Base-by-base conservation (phyloP, 1,140 invertebrate species). In the Conus betulinus region DNA sequence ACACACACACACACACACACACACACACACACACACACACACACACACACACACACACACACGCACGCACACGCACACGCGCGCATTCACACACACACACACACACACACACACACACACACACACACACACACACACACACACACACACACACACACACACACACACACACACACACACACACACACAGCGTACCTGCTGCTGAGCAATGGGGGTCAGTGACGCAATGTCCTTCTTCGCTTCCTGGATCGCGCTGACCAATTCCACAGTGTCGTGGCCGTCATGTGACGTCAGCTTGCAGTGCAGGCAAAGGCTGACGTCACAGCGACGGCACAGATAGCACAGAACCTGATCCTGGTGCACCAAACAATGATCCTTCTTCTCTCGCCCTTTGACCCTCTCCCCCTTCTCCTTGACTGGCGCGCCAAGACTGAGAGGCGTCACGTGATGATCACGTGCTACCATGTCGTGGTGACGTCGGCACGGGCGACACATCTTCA, bases 261-360 rank as follows among this genome's bases (percentile, higher is more conserved):
- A n/a, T 5, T 86, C 85, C 76, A 53, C 27, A 5, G 85, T 86
- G 8, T 51, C 67, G 67, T 86, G 85, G 20, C 67, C 85, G 23
- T 86, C 67, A 39, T 86, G 85, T 76, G 67, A 86, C 85, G 85
- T 86, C 85, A 86, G 39, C 71, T 76, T 86, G 39, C 85, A 86
- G 17, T 76, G 85, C 63, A 76, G 85, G n/a, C 85, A 86, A 51
- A 86, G 74, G 55, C 27, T 86, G 85, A 86, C 85, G 85, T 86
- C 85, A 86, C 85, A 86, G 23, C 71, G 63, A 17, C 51, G 85
- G 52, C 85, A 86, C 67, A 52, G 71, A 13, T 76, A 86, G 85
- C 85, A 86, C 85, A 86, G 20, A 25, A 15, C 3, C 52, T 86
- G 85, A 51, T 76, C 85, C 51, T 63, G 63, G 85, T 86, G 85